phyloP scores from a whole-genome alignment of 2,113 vertebrate genomes.

The Pterocles gutturalis region DNA sequence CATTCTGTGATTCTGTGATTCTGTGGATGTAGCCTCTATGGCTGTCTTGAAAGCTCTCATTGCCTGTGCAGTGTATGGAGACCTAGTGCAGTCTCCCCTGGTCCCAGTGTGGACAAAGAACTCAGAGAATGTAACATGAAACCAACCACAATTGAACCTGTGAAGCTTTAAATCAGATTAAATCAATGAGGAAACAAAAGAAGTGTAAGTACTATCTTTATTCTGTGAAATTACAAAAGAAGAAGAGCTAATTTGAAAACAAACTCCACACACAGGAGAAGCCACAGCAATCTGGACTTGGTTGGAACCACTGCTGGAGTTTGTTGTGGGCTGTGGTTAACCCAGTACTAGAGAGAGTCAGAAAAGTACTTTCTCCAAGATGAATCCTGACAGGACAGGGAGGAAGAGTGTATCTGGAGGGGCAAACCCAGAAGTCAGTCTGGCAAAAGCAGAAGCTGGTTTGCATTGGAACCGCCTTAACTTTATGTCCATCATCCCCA shows the following conservation, averaged over 20 bases:
- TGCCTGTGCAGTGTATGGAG: background rate
- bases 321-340: background rate
- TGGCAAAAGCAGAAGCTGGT: background rate
- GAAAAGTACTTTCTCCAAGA: conserved; percentile 29
- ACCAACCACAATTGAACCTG: background rate
- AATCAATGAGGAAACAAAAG: background rate
- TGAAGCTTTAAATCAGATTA: background rate
- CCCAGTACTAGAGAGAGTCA: background rate
- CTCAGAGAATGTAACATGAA: background rate
- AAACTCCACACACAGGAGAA: background rate
- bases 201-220: background rate
- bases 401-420: background rate
- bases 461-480: background rate
- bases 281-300: background rate
- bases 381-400: background rate
- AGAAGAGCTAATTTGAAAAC: background rate
- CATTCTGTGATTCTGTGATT: too few species aligned
- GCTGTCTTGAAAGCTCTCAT: background rate
- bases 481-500: conserved; percentile 10
- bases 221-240: conserved; percentile 4
- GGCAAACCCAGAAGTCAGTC: background rate
- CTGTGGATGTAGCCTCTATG: background rate
- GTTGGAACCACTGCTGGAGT: background rate
- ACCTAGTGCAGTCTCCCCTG: fast-evolving
- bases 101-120: background rate